A percentile compares a stretch with the other conserved stretches of the same genome.
These are phyloP conservation scores for Piezodorus guildinii DNA, from an alignment of 1,140 invertebrate species.

Conservation along the genomic window DNA sequence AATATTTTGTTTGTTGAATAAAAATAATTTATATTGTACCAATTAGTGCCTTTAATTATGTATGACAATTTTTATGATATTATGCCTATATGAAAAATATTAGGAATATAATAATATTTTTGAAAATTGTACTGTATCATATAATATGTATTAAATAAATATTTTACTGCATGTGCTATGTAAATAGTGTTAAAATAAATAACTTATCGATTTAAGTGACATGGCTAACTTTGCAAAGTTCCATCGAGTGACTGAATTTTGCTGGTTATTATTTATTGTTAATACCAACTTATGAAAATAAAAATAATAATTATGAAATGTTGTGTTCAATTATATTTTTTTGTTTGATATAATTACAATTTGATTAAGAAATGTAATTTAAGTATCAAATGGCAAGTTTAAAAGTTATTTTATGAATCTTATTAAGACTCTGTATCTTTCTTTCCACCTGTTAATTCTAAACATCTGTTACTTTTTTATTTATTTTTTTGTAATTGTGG, in stretches of 20 bases:
- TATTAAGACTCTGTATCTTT: slow-evolving; percentile 5
- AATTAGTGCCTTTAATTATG: slow-evolving; percentile 12
- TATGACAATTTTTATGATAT: slow-evolving; percentile 2
- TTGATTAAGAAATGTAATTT: slow-evolving; percentile 3
- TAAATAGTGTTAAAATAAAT: not conserved
- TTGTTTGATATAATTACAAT: not conserved
- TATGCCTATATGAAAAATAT: too few species aligned
- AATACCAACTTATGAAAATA: not conserved
- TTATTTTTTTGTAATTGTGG: slow-evolving; percentile 16
- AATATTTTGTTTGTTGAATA: not conserved
- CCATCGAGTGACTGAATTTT: slow-evolving; percentile 16
- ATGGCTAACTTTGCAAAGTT: slow-evolving; percentile 5
- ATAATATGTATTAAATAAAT: too few species aligned
- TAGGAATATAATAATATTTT: not conserved
- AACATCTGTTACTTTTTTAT: slow-evolving; percentile 12
- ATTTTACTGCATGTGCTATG: not conserved
- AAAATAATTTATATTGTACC: slow-evolving; percentile 3
- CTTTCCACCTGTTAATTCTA: slow-evolving; percentile 10
- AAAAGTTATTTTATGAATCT: not conserved
- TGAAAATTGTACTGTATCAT: too few species aligned
- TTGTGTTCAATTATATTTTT: not conserved
- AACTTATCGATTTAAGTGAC: not conserved
- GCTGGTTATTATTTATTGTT: not conserved
- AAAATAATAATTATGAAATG: not conserved
- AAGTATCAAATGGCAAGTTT: slow-evolving; percentile 3